Base-by-base conservation (phyloP, 2,797 vertebrate genomes). In the Acanthiza pusilla region DNA sequence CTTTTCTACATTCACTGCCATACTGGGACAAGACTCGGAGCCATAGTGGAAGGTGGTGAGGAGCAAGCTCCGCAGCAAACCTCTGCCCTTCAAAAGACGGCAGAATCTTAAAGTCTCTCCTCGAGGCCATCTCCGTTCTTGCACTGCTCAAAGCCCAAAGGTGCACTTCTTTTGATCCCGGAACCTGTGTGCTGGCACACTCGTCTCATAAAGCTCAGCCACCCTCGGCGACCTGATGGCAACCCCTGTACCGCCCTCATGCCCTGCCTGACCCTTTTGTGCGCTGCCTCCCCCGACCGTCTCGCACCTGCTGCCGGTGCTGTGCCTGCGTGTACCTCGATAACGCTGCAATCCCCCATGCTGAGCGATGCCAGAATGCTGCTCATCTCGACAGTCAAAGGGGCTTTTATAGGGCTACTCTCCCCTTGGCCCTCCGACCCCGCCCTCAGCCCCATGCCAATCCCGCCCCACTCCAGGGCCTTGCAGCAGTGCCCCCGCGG, bases 181-280 rank as follows among this genome's bases (percentile, higher is more conserved):
- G 10, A 19, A 42, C 2, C 16, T 8, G 7, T 30, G 5, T 30
- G 2, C 4, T 1, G 3, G 9, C 65, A 23, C 9, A 34, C 15
- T n/a, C 2, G 4, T 2, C 12, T 15, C 27, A 21, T 23, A 32
- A 26, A 32, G 18, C 27, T 29, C 62, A 14, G 27, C 21, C n/a
- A 6, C 8, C 2, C 50, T 54, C 32, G 25, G 4, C 15, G 10
- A 11, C 3, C 50, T 42, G 17, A 6, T 1, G 5, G 23, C 23
- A 11, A 32, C 10, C 7, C 17, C 17, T 4, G 2, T 9, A 5
- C 51, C 4, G 22, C 38, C 23, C 13, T 20, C 23, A 11, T 4
- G 5, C 10, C 25, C 14, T 17, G 53, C 42, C 15, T 4, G 8
- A 27, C 2, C 25, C 14, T 30, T 72, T 43, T 4, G 6, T 3